Base-by-base conservation (phyloP, 37 sponge, comb jelly and placozoan genomes). In the Theonella swinhoei region DNA sequence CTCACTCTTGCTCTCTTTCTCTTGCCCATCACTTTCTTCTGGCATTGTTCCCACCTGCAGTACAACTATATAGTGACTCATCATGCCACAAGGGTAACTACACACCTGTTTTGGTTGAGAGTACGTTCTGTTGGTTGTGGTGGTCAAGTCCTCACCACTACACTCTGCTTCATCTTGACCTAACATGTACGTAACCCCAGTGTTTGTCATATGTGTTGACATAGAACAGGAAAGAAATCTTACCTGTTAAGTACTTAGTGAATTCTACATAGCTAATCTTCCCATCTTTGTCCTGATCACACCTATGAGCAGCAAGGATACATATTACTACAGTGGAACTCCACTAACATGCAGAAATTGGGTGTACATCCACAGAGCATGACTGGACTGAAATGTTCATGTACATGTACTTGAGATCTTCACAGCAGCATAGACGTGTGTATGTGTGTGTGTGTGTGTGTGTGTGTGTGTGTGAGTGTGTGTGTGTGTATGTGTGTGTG, bases 251-350 rank as follows among this genome's bases (percentile, higher is more conserved):
- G 42, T 83, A 88, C 34, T 82, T 77, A 31, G 74, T 75, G 74
- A 91, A 91, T 83, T 82, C 87, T 28, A 68, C 62, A 38, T 87
- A 91, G 73, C 86, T 82, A 1, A 91, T 69, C 58, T 69, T 75
- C 3, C 83, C 91, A 42, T 86, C 87, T n/a, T 64, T 71, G 29
- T 68, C 43, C 30, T 47, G 60, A 31, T 80, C 86, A 76, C 90
- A 90, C 67, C 90, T 90, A 32, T 24, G 42, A 3, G 32, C 14
- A 80, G 0, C 4, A 42, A 61, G 31, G 64, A 64, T 28, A 14
- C n/a, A n/a, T n/a, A n/a, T n/a, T n/a, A n/a, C n/a, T n/a, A n/a
- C n/a, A n/a, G n/a, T n/a, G n/a, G 14, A 59, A 22, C 19, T 59
- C 20, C 61, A 59, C 61, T 20, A 59, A 22, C 20, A 59, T 14